phyloP scores from a whole-genome alignment of 1,140 invertebrate species.

The Coptotermes formosanus region DNA sequence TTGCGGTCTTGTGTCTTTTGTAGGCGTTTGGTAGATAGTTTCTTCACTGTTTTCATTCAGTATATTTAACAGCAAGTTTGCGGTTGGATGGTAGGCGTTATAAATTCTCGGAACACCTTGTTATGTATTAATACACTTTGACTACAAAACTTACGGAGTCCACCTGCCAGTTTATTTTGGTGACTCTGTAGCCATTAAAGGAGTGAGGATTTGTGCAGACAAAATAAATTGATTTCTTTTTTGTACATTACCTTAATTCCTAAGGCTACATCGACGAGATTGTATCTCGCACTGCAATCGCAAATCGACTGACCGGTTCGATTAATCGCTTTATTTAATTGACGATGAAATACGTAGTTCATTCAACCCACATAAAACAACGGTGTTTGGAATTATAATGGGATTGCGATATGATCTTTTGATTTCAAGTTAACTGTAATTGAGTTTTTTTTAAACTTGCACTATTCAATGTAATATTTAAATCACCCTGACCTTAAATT shows the following conservation, averaged over 20 bases:
- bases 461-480: background rate
- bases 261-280: background rate
- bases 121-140: too few species aligned
- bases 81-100: too few species aligned
- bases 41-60: too few species aligned
- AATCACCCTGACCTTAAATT: too few species aligned
- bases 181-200: background rate
- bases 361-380: background rate
- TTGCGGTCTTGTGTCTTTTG: too few species aligned
- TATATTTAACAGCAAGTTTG: too few species aligned
- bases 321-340: background rate
- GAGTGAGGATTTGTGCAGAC: background rate
- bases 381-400: slow-evolving; percentile 1
- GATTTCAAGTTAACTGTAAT: background rate
- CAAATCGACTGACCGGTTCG: background rate
- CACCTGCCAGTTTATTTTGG: too few species aligned
- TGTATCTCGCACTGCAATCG: background rate
- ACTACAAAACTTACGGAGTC: too few species aligned
- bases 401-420: background rate
- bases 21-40: too few species aligned
- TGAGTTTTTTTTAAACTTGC: background rate
- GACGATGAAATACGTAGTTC: background rate
- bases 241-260: background rate
- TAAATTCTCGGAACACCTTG: too few species aligned
- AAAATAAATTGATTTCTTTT: slow-evolving; percentile 2